Evolutionary conservation across 2,888 invertebrate genomes (phyloP).

Genomic region (Leptinotarsa juncta): DNA sequence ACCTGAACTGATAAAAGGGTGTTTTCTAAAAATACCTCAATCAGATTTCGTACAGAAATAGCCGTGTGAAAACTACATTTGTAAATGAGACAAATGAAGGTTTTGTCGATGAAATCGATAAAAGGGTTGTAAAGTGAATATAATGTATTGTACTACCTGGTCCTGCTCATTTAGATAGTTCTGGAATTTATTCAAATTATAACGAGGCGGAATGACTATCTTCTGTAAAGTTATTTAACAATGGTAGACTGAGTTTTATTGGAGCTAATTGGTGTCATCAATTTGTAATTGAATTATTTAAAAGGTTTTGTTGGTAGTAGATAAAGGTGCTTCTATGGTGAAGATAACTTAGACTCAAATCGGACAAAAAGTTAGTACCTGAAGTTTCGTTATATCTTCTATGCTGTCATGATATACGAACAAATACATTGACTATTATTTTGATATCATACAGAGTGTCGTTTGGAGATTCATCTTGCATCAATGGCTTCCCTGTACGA

Average conservation of each 20-base stretch:
- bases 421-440: too few species aligned
- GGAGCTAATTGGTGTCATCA: slow-evolving; percentile 10
- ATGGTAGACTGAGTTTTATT: slow-evolving; percentile 13
- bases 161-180: slow-evolving; percentile 17
- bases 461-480: too few species aligned
- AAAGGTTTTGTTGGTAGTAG: not conserved
- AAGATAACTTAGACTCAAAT: not conserved
- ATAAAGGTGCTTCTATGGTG: not conserved
- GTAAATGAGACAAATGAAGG: slow-evolving; percentile 11
- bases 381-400: too few species aligned
- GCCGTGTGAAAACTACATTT: slow-evolving; percentile 29
- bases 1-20: slow-evolving; percentile 34
- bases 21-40: slow-evolving; percentile 31
- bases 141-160: slow-evolving; percentile 13
- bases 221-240: slow-evolving; percentile 1
- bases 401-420: too few species aligned
- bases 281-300: not conserved
- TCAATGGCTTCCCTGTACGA: too few species aligned
- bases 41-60: slow-evolving; percentile 6
- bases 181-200: slow-evolving; percentile 12
- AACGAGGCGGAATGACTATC: not conserved
- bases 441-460: too few species aligned
- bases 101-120: slow-evolving; percentile 16
- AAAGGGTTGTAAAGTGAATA: slow-evolving; percentile 32
- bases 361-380: too few species aligned